Evolutionary conservation across 2,113 vertebrate genomes (phyloP), one percentile per base, ranked within the genome.

Genomic region (Elephantulus edwardii): DNA sequence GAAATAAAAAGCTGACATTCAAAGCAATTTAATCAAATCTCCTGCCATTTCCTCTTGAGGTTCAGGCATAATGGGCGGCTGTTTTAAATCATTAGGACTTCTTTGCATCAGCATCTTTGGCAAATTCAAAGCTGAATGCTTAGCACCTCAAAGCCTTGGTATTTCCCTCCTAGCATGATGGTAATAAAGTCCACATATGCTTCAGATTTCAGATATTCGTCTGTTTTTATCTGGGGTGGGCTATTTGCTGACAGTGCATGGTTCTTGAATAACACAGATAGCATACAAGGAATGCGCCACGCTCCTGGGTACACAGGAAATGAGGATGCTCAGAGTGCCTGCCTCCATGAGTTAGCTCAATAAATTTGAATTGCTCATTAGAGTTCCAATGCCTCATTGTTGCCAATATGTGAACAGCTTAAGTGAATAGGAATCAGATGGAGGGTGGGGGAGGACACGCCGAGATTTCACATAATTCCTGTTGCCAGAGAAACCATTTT

Each of bases 401-500:
- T 96, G 89, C 88, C 40, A 96, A 86, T 95, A 92, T 96, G 95
- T 93, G 96, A 97, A 96, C 96, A 97, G 97, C 94, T 96, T 96
- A 96, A 97, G 90, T 95, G 77, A 97, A 92, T 84, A 89, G 83
- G 70, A 97, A 95, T 93, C 94, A 96, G 93, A 92, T 86, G 94
- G 95, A 96, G 56, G 90, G 89, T 87, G 94, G 95, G 76, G 93
- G 94, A 94, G 91, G 92, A 78, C 52, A 89, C 93, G 77, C 71
- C 94, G 94, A 96, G 93, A 96, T 97, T 97, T 96, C 96, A 95
- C 30, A 3, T 95, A 96, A 95, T 96, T 97, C 93, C 91, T 94
- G 97, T 98, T 98, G 97, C 97, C 97, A 97, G 95, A 98, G 98
- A 97, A 97, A 98, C 97, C 96, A 89, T 72, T 97, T 97, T 95